phyloP scores from a whole-genome alignment of 2,888 invertebrate genomes.

The Rhagonycha fulva region DNA sequence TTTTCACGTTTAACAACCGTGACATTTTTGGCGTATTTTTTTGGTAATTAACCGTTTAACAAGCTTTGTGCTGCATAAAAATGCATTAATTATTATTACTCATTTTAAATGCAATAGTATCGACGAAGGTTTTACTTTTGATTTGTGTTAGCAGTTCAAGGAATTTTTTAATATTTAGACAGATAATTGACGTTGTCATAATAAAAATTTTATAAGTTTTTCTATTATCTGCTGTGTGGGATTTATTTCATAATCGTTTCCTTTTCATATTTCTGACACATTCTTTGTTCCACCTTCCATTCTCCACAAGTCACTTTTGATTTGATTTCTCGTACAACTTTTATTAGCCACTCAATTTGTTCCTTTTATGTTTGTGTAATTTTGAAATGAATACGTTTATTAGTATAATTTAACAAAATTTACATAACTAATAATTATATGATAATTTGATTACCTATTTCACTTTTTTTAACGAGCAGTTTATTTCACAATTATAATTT shows the following conservation, averaged over 20 bases:
- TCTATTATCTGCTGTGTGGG: not conserved
- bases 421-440: not conserved
- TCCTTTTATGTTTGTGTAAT: not conserved
- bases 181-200: not conserved
- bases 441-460: not conserved
- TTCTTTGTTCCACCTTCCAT: not conserved
- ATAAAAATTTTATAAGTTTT: not conserved
- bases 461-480: not conserved
- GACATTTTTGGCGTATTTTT: not conserved
- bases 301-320: not conserved
- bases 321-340: not conserved
- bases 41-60: not conserved
- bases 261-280: not conserved
- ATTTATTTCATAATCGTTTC: not conserved
- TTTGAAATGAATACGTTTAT: not conserved
- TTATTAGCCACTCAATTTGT: not conserved
- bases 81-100: not conserved
- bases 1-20: not conserved
- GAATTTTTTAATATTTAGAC: not conserved
- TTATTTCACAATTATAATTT: not conserved
- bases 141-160: conserved; percentile 19
- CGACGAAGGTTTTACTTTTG: conserved; percentile 3
- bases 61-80: not conserved
- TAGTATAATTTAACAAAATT: not conserved
- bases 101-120: conserved; percentile 6